Percentiles rank a stretch among this genome's conserved stretches.
phyloP scores from a whole-genome alignment of 2,113 vertebrate genomes.

The Dolichotis patagonum region DNA sequence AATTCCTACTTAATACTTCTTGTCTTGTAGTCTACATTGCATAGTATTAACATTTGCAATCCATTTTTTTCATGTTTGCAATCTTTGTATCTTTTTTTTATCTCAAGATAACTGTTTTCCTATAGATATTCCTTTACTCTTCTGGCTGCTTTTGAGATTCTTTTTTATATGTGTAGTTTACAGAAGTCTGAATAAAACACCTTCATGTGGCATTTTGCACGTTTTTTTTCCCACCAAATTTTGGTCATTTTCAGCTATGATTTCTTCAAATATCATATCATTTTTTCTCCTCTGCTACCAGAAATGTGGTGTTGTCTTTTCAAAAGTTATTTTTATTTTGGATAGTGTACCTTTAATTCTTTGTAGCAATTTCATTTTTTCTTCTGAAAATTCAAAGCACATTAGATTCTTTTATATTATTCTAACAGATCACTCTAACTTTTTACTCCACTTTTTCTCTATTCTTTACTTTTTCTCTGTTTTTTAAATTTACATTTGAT shows the following conservation, averaged over 20 bases:
- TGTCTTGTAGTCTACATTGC: not conserved
- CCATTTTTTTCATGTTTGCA: not conserved
- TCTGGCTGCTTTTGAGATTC: not conserved
- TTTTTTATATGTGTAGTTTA: conserved; percentile 5
- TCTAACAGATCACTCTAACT: not conserved
- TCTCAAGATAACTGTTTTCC: not conserved
- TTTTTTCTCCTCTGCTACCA: not conserved
- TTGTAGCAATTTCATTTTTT: conserved; percentile 32
- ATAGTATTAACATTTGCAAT: not conserved
- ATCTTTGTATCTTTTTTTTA: not conserved
- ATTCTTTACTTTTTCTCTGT: conserved; percentile 37
- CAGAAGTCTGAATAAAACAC: not conserved
- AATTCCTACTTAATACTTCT: not conserved
- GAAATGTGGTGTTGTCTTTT: not conserved
- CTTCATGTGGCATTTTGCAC: not conserved
- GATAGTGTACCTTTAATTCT: not conserved
- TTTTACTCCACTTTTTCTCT: not conserved
- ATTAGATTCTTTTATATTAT: not conserved
- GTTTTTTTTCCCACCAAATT: conserved; percentile 15
- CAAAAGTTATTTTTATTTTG: conserved; percentile 42
- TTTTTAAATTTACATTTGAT: not conserved
- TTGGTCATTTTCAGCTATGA: conserved; percentile 39
- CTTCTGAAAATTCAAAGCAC: not conserved
- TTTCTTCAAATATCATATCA: conserved; percentile 49
- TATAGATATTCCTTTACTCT: not conserved